Evolutionary conservation across 2,113 vertebrate genomes (phyloP).

Genomic region (Rostratula benghalensis): DNA sequence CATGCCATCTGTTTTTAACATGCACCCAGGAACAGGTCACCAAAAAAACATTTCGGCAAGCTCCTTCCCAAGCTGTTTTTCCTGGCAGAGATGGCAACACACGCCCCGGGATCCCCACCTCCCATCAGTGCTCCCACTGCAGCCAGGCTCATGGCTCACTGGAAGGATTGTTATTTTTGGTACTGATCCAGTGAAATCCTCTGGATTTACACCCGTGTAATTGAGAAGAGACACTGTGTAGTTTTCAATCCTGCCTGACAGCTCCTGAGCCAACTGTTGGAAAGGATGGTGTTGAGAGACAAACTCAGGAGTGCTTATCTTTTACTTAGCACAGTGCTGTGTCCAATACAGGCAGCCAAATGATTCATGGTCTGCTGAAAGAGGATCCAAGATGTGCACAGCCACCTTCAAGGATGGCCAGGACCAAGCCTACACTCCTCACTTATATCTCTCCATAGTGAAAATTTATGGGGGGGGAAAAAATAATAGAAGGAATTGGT

Average conservation of each 20-base stretch:
- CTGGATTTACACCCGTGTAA: conserved; percentile 9
- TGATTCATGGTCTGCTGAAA: conserved; percentile 1
- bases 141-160: background rate
- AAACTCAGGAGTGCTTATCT: background rate
- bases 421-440: background rate
- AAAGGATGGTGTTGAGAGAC: background rate
- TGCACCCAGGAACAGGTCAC: background rate
- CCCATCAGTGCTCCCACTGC: background rate
- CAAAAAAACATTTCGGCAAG: background rate
- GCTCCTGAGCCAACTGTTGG: background rate
- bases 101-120: background rate
- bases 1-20: background rate
- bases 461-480: background rate
- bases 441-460: background rate
- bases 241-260: background rate
- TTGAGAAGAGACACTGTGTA: background rate
- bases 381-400: background rate
- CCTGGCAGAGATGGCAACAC: rapidly evolving
- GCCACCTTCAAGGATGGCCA: background rate
- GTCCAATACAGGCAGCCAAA: background rate
- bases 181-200: conserved; percentile 4
- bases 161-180: background rate
- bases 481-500: background rate
- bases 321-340: background rate
- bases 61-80: background rate